Evolutionary conservation across 2,888 invertebrate genomes (phyloP), one percentile per base, ranked within the genome.

Genomic region (Toxonevra muliebris): DNA sequence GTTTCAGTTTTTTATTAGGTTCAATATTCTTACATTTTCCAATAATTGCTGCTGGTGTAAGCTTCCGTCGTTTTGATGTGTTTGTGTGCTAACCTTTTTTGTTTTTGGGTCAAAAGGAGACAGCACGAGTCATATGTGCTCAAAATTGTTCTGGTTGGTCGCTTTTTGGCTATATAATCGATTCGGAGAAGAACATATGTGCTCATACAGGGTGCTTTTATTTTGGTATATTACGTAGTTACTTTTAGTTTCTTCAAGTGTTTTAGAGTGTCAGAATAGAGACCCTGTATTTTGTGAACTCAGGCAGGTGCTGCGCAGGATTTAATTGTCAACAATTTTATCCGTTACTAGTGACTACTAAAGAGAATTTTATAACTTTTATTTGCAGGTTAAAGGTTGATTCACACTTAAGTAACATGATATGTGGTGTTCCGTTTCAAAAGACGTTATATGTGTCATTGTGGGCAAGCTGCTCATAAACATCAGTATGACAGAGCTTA

Each of bases 131-230:
- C 30, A 48, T 2, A 13, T 55, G 52, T 17, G 43, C 19, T 50
- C 52, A 48, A 42, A 45, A 72, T 73, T 77, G 82, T 82, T 81
- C 80, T 79, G 82, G 79, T 81, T 79, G 81, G 82, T 76, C 77
- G 78, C 78, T 64, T 71, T 78, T 73, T 71, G 73, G 63, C 71
- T 72, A 30, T 30, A 55, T 30, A 63, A 55, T 75, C 73, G 76
- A 79, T 59, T 63, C 41, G n/a, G 52, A 72, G 76, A 74, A 74
- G 19, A 74, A 76, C 77, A 74, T 77, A 48, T 59, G 59, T 52
- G 58, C 59, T n/a, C 72, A 65, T 61, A 20, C 48, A 55, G 61
- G 62, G 67, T 54, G 58, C n/a, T 59, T 59, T 5, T 30, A 55
- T 48, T 5, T 40, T 12, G 20, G 13, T 12, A 42, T 41, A 42